Evolutionary conservation across 2,797 vertebrate species (phyloP), one percentile per base, ranked within the genome.

Genomic region (Acridotheres tristis): DNA sequence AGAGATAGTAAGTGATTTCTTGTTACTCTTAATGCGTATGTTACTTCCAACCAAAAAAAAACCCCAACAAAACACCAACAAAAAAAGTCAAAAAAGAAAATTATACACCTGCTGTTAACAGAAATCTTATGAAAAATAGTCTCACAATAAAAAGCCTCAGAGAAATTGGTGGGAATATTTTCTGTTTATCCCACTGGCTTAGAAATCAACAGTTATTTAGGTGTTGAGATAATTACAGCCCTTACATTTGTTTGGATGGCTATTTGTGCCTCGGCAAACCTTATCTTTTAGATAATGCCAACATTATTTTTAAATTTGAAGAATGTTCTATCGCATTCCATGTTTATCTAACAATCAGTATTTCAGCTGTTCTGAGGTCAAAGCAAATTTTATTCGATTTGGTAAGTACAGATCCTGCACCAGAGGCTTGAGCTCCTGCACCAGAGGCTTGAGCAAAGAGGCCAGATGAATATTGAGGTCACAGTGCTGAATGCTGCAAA

Each of bases 381-480:
- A 78, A 88, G 76, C 23, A 79, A 88, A 84, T 91, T 90, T 89
- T 84, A 34, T 73, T 76, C 63, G 36, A 62, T 90, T 88, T 86
- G 51, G 6, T 66, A 73, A 53, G 48, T 38, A 86, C 47, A 84
- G 67, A 88, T 68, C 82, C 76, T 67, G 81, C 77, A 73, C 42
- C 63, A 72, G 66, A 71, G 80, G 66, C 88, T 94, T 61, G 73
- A 89, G 69, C 75, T 34, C 63, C 43, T 63, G 57, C 77, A 73
- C 42, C 63, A 72, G 66, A 71, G 80, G 66, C 88, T 94, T 61
- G 73, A 89, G 69, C 75, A 93, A 94, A 91, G 76, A 93, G 55
- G 87, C 87, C 89, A 94, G 63, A 92, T 86, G 91, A 96, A 89
- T 94, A 97, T 96, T 92, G 66, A 89, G 94, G 89, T 96, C 94